These are phyloP conservation scores for Andricus grossulariae DNA, from an alignment of 1,140 invertebrate genomes.

Conservation along the genomic window DNA sequence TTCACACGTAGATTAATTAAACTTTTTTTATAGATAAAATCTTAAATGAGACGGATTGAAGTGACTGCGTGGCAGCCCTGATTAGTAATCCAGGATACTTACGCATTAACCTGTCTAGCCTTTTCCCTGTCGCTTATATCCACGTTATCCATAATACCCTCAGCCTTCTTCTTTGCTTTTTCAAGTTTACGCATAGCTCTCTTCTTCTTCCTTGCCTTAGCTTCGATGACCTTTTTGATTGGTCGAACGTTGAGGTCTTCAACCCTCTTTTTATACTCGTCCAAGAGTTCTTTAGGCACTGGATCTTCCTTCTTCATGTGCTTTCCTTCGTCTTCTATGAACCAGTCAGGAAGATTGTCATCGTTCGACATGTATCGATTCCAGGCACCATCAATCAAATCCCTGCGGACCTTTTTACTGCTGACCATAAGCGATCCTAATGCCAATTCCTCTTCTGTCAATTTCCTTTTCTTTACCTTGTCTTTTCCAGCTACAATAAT, in stretches of 20 bases:
- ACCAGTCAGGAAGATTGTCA: slow-evolving; percentile 96
- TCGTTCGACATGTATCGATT: slow-evolving; percentile 94
- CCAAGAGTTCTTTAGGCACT: slow-evolving; percentile 85
- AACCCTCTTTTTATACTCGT: slow-evolving; percentile 85
- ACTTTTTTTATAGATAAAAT: too few relatives aligned
- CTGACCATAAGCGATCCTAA: slow-evolving; percentile 89
- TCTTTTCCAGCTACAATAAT: slow-evolving; percentile 62
- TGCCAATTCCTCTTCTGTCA: slow-evolving; percentile 91
- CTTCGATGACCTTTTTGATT: slow-evolving; percentile 99
- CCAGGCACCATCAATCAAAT: slow-evolving; percentile 92
- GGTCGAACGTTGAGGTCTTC: slow-evolving; percentile 95
- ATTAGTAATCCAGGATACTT: slow-evolving; percentile 67
- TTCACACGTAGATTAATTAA: too few relatives aligned
- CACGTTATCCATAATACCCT: slow-evolving; percentile 91
- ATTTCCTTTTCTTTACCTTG: slow-evolving; percentile 82
- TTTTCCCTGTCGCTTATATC: slow-evolving; percentile 95
- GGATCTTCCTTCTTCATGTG: slow-evolving; percentile 89
- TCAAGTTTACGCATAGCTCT: slow-evolving; percentile 90
- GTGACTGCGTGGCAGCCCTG: too few relatives aligned
- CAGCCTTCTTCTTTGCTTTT: slow-evolving; percentile 96
- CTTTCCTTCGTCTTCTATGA: slow-evolving; percentile 94
- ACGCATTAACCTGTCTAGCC: slow-evolving; percentile 92
- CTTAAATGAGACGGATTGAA: too few relatives aligned
- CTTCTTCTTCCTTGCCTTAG: slow-evolving; percentile 97
- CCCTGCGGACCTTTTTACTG: slow-evolving; percentile 89